Evolutionary conservation across 2,888 invertebrate species (phyloP), one percentile per base, ranked within the genome.

Genomic region (Callimorpha dominula): DNA sequence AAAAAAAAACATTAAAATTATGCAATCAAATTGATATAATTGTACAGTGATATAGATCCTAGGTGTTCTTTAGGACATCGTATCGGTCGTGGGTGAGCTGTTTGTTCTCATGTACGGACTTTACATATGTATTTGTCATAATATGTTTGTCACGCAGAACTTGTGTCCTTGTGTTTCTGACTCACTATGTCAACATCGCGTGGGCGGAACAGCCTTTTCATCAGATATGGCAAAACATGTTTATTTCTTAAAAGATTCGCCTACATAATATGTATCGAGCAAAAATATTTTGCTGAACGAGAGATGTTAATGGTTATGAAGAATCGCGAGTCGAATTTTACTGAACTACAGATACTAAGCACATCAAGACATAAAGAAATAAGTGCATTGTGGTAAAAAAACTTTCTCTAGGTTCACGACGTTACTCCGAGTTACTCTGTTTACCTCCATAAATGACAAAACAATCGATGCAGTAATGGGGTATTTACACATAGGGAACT

Each of bases 151-250:
- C 31, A 78, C 66, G 60, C 71, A 73, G 72, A 78, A 75, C 74
- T 64, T 77, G 76, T 88, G 94, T 93, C 95, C 95, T 95, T 95
- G 95, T 88, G 90, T 88, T 86, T 88, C 91, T 95, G 95, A 95
- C 93, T 95, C 95, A 95, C 89, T 91, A 84, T 90, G 90, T 92
- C 93, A 94, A 95, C 90, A 90, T 90, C 85, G 90, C 88, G 94
- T 93, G 88, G 94, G 95, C 90, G 93, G 93, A 89, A 90, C 90
- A 91, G 89, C 91, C 91, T 93, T 92, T 90, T 87, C 75, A 81
- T 87, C 88, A 85, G 80, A 88, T 90, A 91, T 89, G 92, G 92
- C 77, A 81, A 84, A 82, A 85, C 86, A 81, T 83, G 79, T 83
- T 84, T 80, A 72, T 78, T 81, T 78, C 78, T 72, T 79, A 75